These are phyloP conservation scores for Ruditapes philippinarum DNA, from an alignment of 1,140 invertebrate genomes.

Conservation along the genomic window DNA sequence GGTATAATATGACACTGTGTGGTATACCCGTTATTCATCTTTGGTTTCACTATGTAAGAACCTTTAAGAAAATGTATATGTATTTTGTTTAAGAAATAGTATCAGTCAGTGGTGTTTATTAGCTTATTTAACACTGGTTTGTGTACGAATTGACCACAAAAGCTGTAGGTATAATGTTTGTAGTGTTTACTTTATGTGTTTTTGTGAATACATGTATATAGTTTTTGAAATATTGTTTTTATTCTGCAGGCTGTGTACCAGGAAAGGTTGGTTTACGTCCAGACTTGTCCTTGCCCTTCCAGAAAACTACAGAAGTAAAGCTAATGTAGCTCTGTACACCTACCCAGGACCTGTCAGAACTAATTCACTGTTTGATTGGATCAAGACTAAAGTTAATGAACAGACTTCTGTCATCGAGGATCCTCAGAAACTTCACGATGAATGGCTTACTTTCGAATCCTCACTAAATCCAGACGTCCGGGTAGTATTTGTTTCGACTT, in stretches of 20 bases:
- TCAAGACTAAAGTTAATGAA: slow-evolving; percentile 86
- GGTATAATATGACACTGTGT: no score
- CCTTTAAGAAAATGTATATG: no score
- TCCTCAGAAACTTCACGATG: slow-evolving; percentile 77
- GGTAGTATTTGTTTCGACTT: slow-evolving; percentile 86
- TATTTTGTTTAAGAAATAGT: no score
- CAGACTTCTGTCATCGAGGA: slow-evolving; percentile 85
- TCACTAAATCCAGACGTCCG: slow-evolving; percentile 83
- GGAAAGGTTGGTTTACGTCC: slow-evolving; percentile 87
- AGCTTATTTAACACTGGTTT: no score
- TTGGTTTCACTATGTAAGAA: no score
- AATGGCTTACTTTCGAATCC: slow-evolving; percentile 80
- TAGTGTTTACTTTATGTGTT: no score
- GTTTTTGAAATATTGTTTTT: no score
- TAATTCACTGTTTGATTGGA: slow-evolving; percentile 86
- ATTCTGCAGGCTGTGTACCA: slow-evolving; percentile 86
- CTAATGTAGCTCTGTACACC: slow-evolving; percentile 87
- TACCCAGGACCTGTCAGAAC: slow-evolving; percentile 83
- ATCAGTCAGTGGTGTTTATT: no score
- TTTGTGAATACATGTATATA: no score
- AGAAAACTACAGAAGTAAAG: slow-evolving; percentile 87
- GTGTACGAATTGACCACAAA: no score
- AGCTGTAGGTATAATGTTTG: no score
- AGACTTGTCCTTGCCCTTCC: slow-evolving; percentile 88
- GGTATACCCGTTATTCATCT: no score